phyloP scores from a whole-genome alignment of 2,797 vertebrate species.

The Acanthornis magna region DNA sequence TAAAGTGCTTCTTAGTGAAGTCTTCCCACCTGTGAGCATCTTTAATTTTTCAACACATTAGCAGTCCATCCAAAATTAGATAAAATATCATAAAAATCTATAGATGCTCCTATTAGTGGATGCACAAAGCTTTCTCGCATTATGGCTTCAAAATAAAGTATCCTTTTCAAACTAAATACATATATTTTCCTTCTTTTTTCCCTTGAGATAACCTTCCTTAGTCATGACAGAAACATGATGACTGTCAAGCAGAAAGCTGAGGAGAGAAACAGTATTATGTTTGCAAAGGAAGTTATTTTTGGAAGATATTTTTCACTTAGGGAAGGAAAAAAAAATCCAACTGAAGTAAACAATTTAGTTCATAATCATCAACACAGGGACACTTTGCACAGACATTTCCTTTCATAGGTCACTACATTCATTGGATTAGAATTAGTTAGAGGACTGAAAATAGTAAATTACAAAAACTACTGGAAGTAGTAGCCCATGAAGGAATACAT shows the following conservation, averaged over 20 bases:
- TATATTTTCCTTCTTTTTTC: not conserved
- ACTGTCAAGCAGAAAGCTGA: slow-evolving; percentile 13
- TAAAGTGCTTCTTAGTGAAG: not conserved
- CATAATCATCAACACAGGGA: not conserved
- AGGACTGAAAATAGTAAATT: not conserved
- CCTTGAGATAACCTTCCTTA: not conserved
- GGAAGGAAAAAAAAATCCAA: slow-evolving; percentile 12
- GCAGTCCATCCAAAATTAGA: not conserved
- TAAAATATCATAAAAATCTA: not conserved
- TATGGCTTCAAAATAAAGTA: not conserved
- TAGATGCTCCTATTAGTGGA: not conserved
- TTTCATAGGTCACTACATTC: slow-evolving; percentile 7
- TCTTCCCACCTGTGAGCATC: not conserved
- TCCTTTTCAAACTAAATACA: not conserved
- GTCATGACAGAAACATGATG: not conserved
- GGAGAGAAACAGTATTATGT: not conserved
- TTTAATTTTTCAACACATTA: not conserved
- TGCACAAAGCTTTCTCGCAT: not conserved
- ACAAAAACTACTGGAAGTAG: not conserved
- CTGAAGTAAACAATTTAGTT: slow-evolving; percentile 44
- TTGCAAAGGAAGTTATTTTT: slow-evolving; percentile 25
- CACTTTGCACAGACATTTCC: slow-evolving; percentile 25
- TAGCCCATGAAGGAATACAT: not conserved
- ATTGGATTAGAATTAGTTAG: not conserved
- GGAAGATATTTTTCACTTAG: slow-evolving; percentile 24